These are phyloP conservation scores for Polymixis flavicincta DNA, from an alignment of 2,888 invertebrate species.

Conservation along the genomic window DNA sequence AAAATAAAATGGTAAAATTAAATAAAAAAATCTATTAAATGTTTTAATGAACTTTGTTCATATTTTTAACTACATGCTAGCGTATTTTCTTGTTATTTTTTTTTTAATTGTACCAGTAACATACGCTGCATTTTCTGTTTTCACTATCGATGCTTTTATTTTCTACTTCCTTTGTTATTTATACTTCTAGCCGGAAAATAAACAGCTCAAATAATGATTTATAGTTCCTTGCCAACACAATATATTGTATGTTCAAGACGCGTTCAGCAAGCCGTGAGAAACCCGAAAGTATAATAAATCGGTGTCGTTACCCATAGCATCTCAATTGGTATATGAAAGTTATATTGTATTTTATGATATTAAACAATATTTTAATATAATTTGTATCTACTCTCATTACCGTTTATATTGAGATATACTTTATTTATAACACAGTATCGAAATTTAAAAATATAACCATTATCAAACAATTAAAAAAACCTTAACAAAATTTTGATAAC, in stretches of 20 bases:
- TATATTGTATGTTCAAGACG: conserved; percentile 13
- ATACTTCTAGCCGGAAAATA: neutral
- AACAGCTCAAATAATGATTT: conserved; percentile 21
- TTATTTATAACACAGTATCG: no score
- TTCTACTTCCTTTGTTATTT: neutral
- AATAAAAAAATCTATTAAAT: neutral
- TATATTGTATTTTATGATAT: neutral
- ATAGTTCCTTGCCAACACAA: conserved; percentile 12
- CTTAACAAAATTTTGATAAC: no score
- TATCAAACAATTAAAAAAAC: no score
- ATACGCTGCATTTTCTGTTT: no score
- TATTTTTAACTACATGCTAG: neutral
- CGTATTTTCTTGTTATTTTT: no score
- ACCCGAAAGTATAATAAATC: conserved; percentile 16
- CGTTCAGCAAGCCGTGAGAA: conserved; percentile 4
- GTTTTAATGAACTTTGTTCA: no score
- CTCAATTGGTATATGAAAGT: neutral
- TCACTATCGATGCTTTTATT: neutral
- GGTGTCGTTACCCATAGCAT: neutral
- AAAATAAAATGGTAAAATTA: no score
- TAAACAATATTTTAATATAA: no score
- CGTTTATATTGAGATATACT: no score
- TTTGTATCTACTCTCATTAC: no score
- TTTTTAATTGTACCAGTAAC: no score
- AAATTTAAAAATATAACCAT: no score